Conservation (phyloP, 2,888 invertebrate genomes). For the Eupithecia dodoneata region DNA sequence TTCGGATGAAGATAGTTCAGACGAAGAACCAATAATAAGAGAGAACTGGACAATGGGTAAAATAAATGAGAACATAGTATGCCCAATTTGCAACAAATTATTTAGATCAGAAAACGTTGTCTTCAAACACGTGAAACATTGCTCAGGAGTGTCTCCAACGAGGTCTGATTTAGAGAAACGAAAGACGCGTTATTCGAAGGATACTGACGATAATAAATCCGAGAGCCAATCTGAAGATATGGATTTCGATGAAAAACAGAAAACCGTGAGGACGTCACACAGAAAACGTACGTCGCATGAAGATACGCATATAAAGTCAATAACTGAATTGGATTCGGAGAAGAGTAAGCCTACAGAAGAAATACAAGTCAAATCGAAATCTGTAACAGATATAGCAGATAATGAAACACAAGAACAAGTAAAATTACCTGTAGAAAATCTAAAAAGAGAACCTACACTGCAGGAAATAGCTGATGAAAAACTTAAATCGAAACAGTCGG, state of each 20-base stretch:
- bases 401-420: conserved; percentile 13
- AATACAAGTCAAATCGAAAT: conserved; percentile 29
- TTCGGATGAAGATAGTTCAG: conserved; percentile 62
- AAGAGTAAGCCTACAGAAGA: conserved; percentile 24
- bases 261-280: conserved; percentile 48
- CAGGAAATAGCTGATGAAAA: conserved; percentile 31
- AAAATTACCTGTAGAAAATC: conserved; percentile 13
- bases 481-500: conserved; percentile 10
- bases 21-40: conserved; percentile 63
- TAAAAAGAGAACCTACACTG: conserved; percentile 24
- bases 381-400: conserved; percentile 31
- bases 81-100: conserved; percentile 79
- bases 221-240: conserved; percentile 62
- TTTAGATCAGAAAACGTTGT: conserved; percentile 81
- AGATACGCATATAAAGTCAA: conserved; percentile 59
- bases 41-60: conserved; percentile 83
- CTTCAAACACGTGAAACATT: conserved; percentile 82
- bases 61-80: conserved; percentile 80
- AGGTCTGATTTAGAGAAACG: conserved; percentile 74
- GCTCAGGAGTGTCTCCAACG: conserved; percentile 77
- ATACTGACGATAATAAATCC: conserved; percentile 63
- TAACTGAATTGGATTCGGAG: conserved; percentile 4
- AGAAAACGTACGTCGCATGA: conserved; percentile 66
- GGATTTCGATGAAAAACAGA: conserved; percentile 60
- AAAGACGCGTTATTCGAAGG: conserved; percentile 63